phyloP scores from a whole-genome alignment of 2,113 vertebrate genomes.

The Ranitomeya variabilis region DNA sequence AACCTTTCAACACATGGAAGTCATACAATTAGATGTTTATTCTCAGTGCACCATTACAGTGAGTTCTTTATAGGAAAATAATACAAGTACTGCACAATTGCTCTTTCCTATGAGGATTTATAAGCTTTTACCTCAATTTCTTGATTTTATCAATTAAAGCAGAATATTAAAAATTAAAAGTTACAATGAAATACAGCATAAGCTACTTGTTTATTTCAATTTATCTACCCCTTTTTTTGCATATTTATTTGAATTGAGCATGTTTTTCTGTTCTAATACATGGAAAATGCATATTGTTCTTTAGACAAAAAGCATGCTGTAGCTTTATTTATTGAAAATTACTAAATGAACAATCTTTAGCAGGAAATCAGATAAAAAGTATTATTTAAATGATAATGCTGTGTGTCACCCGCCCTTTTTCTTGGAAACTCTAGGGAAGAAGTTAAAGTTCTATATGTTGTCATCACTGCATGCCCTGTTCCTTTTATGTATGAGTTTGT shows the following conservation, averaged over 20 bases:
- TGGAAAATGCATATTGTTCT: neutral
- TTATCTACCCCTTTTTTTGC: neutral
- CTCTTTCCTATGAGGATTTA: neutral
- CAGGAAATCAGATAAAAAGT: too few relatives aligned
- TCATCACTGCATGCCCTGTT: neutral
- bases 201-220: neutral
- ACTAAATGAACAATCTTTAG: too few relatives aligned
- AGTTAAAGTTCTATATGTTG: too few relatives aligned
- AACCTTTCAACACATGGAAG: conserved; percentile 27
- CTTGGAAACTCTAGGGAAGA: too few relatives aligned
- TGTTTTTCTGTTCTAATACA: neutral
- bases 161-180: too few relatives aligned
- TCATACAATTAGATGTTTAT: conserved; percentile 57
- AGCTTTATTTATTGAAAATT: too few relatives aligned
- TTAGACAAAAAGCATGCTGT: too few relatives aligned
- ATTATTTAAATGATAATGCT: too few relatives aligned
- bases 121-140: too few relatives aligned
- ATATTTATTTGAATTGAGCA: neutral
- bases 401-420: too few relatives aligned
- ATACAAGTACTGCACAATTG: neutral
- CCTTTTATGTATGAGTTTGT: neutral
- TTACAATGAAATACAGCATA: too few relatives aligned
- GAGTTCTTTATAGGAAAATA: conserved; percentile 11
- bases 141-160: neutral
- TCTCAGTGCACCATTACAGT: conserved; percentile 1